Percentiles rank a stretch among this genome's conserved stretches.
phyloP scores from a whole-genome alignment of 2,797 vertebrate species.

The Girardinus metallicus region DNA sequence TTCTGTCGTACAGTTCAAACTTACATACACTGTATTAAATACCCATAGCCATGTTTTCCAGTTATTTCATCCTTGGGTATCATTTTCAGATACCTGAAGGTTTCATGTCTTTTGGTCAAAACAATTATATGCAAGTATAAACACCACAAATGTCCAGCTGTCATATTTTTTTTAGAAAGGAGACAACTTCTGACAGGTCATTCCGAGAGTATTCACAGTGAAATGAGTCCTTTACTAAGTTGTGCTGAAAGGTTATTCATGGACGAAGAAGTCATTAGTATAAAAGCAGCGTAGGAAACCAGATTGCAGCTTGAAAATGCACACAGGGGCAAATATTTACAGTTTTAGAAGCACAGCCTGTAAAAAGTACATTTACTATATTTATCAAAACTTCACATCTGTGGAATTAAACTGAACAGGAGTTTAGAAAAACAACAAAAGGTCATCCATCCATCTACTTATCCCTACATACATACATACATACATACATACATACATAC shows the following conservation, averaged over 20 bases:
- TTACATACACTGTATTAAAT: background rate
- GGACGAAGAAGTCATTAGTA: background rate
- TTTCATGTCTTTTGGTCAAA: background rate
- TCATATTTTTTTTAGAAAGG: background rate
- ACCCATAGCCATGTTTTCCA: background rate
- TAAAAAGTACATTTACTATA: background rate
- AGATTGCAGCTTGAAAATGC: background rate
- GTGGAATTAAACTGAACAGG: background rate
- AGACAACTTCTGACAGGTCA: background rate
- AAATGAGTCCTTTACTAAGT: background rate
- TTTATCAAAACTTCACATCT: background rate
- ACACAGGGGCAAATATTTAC: background rate
- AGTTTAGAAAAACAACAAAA: background rate
- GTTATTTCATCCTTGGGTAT: background rate
- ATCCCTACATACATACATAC: background rate
- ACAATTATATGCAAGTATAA: background rate
- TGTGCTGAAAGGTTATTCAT: background rate
- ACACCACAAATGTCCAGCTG: background rate
- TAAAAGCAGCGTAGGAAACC: background rate
- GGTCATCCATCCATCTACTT: background rate
- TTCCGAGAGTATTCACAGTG: background rate
- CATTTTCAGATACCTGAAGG: background rate
- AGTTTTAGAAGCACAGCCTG: background rate
- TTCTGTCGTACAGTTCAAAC: background rate
- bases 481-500: too few relatives aligned